A percentile compares a stretch with the other conserved stretches of the same genome.
phyloP scores from a whole-genome alignment of 2,797 vertebrate genomes.

The Pangasius sanitwongsei region DNA sequence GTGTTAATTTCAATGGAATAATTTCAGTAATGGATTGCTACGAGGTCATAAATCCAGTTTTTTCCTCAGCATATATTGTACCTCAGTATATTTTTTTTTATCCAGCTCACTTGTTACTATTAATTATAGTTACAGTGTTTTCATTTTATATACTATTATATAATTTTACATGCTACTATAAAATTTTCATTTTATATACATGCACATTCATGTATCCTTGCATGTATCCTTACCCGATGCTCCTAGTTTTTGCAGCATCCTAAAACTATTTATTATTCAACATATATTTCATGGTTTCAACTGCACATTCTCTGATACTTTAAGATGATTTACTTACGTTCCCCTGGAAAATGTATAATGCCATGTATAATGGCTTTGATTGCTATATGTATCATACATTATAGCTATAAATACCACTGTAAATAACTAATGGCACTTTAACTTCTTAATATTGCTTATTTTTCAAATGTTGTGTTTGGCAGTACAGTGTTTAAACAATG shows the following conservation, averaged over 20 bases:
- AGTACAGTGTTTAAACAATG: not conserved
- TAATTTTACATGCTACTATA: too few species aligned
- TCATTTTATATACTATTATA: not conserved
- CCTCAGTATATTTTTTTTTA: not conserved
- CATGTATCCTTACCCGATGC: not conserved
- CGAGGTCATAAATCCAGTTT: not conserved
- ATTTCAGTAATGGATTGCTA: not conserved
- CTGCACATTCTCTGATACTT: not conserved
- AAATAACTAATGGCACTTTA: not conserved
- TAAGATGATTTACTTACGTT: not conserved
- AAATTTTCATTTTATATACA: not conserved
- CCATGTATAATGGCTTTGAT: not conserved
- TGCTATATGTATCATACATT: not conserved
- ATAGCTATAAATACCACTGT: not conserved
- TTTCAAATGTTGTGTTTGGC: not conserved
- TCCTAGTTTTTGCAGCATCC: not conserved
- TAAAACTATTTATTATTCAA: not conserved
- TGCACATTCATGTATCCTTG: not conserved
- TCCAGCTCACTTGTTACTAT: not conserved
- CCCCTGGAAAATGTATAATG: not conserved
- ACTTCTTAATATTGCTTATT: not conserved
- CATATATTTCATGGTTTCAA: not conserved
- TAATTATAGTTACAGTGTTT: not conserved
- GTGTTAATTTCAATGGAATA: not conserved
- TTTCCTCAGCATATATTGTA: not conserved